A percentile compares a stretch with the other conserved stretches of the same genome.
Evolutionary conservation across 2,797 vertebrate species (phyloP).

Genomic region (Parauchenoglanis ngamensis): DNA sequence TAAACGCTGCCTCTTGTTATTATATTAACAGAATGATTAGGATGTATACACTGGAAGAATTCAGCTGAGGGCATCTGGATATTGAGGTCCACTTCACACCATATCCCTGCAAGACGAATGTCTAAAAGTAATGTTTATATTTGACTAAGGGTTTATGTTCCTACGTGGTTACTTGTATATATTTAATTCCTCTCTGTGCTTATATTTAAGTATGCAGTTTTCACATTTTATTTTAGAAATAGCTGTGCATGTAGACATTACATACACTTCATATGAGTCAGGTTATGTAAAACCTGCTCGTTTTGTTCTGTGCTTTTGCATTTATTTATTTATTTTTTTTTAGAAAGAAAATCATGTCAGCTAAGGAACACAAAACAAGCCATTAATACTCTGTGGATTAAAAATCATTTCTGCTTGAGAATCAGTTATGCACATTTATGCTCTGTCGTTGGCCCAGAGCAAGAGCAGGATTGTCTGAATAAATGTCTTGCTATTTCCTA

Average conservation of each 20-base stretch:
- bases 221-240: slow-evolving; percentile 2
- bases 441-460: not conserved
- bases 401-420: not conserved
- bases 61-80: not conserved
- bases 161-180: not conserved
- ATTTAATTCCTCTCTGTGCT: not conserved
- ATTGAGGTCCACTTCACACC: not conserved
- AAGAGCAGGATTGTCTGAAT: not conserved
- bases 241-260: not conserved
- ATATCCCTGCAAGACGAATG: not conserved
- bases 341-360: not conserved
- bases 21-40: not conserved
- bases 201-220: not conserved
- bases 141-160: not conserved
- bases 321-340: not conserved
- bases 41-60: not conserved
- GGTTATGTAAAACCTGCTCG: not conserved
- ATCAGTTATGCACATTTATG: slow-evolving; percentile 3
- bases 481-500: slow-evolving; percentile 1
- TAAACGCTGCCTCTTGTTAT: slow-evolving; percentile 16
- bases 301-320: not conserved
- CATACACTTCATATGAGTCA: not conserved
- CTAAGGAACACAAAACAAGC: slow-evolving; percentile 6
- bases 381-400: not conserved
- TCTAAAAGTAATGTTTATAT: not conserved